A percentile compares a stretch with the other conserved stretches of the same genome.
Evolutionary conservation across 2,888 invertebrate species (phyloP).

Genomic region (Ditula angustiorana): DNA sequence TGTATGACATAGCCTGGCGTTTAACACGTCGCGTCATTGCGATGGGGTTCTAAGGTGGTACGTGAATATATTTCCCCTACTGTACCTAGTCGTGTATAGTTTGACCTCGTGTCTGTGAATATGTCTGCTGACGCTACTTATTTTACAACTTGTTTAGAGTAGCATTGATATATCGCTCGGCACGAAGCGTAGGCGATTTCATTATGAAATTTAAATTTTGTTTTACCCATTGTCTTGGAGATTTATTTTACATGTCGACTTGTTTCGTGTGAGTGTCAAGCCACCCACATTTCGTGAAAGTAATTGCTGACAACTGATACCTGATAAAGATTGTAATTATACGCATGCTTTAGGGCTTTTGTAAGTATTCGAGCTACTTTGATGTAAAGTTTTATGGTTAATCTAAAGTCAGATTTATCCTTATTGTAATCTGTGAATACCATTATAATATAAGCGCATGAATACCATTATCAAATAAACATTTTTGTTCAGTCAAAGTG

Average conservation of each 20-base stretch:
- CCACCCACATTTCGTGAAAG: constrained; percentile 18
- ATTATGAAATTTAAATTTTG: constrained; percentile 41
- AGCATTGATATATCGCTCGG: constrained; percentile 32
- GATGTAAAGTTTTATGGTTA: too few relatives aligned
- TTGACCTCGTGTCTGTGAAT: not conserved
- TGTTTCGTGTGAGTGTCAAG: not conserved
- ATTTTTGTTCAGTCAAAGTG: too few relatives aligned
- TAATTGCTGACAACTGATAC: constrained; percentile 7
- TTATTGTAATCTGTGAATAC: too few relatives aligned
- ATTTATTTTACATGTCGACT: constrained; percentile 31
- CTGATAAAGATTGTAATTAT: not conserved
- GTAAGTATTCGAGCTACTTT: too few relatives aligned
- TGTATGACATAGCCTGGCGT: too few relatives aligned
- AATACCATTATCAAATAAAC: too few relatives aligned
- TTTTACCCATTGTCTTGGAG: constrained; percentile 34
- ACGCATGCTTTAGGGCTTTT: too few relatives aligned
- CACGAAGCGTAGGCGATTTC: constrained; percentile 32
- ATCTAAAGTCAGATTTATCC: too few relatives aligned
- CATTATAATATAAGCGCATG: too few relatives aligned
- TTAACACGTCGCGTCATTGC: too few relatives aligned
- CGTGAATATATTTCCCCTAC: too few relatives aligned
- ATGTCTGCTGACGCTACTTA: not conserved
- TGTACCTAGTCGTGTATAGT: not conserved
- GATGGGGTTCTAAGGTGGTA: too few relatives aligned
- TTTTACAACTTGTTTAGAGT: constrained; percentile 19